Evolutionary conservation across 2,888 invertebrate genomes (phyloP), one percentile per base, ranked within the genome.

Genomic region (Callimorpha dominula): DNA sequence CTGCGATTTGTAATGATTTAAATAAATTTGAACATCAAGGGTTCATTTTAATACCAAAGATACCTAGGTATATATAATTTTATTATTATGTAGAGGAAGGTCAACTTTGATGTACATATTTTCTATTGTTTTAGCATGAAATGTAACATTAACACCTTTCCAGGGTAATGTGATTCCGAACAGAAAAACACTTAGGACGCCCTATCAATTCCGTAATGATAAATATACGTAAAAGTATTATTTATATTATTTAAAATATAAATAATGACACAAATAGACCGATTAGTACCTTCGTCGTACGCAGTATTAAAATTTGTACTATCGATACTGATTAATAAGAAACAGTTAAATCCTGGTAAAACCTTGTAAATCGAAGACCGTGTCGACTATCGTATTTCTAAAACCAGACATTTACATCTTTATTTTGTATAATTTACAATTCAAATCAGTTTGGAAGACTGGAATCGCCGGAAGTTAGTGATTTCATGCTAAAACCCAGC

Each of bases 101-200:
- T 65, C 62, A 70, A 72, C 62, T 78, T 75, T 78, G 62, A 75
- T 85, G 84, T 88, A 86, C 85, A 86, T 86, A 84, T 77, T 77
- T 73, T 75, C 43, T 12, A 65, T 50, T 72, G 65, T 71, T 77
- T 72, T 66, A 74, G 76, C 70, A 76, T 81, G 81, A 76, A 77
- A 78, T 79, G 62, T 46, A 46, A 14, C 15, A 50, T 54, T 54
- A 12, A 20, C 8, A 54, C 54, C 17, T 62, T 20, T 0, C 6
- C 52, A 12, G 14, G 11, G 11, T 6, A 49, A 49, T 2, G 9
- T 11, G 49, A 49, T 11, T 49, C 12, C 49, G 12, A 49, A 49
- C 11, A 49, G 49, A 49, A 12, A 49, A 49, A 49, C 49, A 3
- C 11, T 49, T 49, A 49, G 8, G 4, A 43, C 9, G 4, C 2